Percentiles rank a stretch among this genome's conserved stretches.
These are phyloP conservation scores for Schrankia costaestrigalis DNA, from an alignment of 2,888 invertebrate species.

Conservation along the genomic window DNA sequence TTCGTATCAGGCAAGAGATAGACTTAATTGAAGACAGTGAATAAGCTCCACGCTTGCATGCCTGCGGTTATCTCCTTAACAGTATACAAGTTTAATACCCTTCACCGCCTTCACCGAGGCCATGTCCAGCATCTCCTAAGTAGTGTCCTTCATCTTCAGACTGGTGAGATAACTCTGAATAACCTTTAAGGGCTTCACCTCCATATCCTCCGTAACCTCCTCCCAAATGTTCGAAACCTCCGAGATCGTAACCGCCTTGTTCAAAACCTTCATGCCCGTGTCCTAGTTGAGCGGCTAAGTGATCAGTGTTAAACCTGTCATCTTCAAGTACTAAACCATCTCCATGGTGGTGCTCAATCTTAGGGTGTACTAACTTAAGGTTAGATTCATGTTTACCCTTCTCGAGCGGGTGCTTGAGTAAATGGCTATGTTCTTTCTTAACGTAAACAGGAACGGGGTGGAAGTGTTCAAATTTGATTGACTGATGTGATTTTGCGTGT, in stretches of 20 bases:
- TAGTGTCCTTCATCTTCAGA: conserved; percentile 58
- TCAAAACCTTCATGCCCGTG: conserved; percentile 44
- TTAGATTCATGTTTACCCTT: conserved; percentile 82
- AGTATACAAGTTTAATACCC: conserved; percentile 66
- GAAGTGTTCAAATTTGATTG: conserved; percentile 85
- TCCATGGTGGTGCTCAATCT: conserved; percentile 80
- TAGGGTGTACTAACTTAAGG: conserved; percentile 82
- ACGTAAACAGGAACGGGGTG: conserved; percentile 86
- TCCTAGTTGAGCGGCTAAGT: conserved; percentile 48
- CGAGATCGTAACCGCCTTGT: conserved; percentile 43
- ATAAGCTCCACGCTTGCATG: conserved; percentile 43
- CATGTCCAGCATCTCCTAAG: conserved; percentile 53
- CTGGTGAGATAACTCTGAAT: conserved; percentile 50
- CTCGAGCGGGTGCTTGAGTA: conserved; percentile 83
- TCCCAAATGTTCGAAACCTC: conserved; percentile 31
- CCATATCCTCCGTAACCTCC: conserved; percentile 52
- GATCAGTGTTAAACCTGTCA: conserved; percentile 71
- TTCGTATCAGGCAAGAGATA: conserved; percentile 62
- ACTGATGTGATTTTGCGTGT: conserved; percentile 85
- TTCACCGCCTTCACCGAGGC: conserved; percentile 54
- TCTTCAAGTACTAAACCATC: conserved; percentile 82
- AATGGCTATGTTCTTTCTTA: conserved; percentile 84
- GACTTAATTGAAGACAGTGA: conserved; percentile 46
- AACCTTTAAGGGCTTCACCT: conserved; percentile 60
- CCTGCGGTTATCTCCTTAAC: conserved; percentile 49